Percentiles rank a stretch among this genome's conserved stretches.
phyloP scores from a whole-genome alignment of 1,140 invertebrate species.

The Micrasema longulum region DNA sequence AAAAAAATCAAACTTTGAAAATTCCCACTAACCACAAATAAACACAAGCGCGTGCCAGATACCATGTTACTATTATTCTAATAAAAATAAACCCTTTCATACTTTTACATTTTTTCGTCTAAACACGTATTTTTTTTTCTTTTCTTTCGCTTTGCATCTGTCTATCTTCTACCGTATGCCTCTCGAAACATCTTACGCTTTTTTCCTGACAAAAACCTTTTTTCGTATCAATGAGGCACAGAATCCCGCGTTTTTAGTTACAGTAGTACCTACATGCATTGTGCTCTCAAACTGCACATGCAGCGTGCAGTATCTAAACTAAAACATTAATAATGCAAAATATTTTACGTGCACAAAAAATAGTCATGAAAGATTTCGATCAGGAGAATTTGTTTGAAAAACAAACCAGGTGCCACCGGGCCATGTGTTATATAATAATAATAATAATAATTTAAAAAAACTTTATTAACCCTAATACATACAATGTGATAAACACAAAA shows the following conservation, averaged over 20 bases:
- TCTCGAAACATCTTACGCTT: constrained; percentile 4
- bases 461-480: too few relatives aligned
- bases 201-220: constrained; percentile 10
- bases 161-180: neutral
- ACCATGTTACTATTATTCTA: neutral
- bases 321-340: neutral
- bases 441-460: too few relatives aligned
- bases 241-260: constrained; percentile 11
- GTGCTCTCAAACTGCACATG: constrained; percentile 9
- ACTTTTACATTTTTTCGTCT: neutral
- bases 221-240: constrained; percentile 11
- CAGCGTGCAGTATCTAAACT: neutral
- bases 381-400: constrained; percentile 2
- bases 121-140: constrained; percentile 6
- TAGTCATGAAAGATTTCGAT: constrained; percentile 7
- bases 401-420: neutral
- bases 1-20: too few relatives aligned
- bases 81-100: constrained; percentile 20
- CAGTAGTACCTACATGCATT: constrained; percentile 7
- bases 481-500: too few relatives aligned
- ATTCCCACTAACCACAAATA: too few relatives aligned
- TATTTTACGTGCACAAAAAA: neutral
- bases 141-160: constrained; percentile 21
- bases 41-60: constrained; percentile 6
- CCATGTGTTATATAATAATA: too few relatives aligned